These are phyloP conservation scores for Eupithecia subfuscata DNA, from an alignment of 2,888 invertebrate species.

Conservation along the genomic window DNA sequence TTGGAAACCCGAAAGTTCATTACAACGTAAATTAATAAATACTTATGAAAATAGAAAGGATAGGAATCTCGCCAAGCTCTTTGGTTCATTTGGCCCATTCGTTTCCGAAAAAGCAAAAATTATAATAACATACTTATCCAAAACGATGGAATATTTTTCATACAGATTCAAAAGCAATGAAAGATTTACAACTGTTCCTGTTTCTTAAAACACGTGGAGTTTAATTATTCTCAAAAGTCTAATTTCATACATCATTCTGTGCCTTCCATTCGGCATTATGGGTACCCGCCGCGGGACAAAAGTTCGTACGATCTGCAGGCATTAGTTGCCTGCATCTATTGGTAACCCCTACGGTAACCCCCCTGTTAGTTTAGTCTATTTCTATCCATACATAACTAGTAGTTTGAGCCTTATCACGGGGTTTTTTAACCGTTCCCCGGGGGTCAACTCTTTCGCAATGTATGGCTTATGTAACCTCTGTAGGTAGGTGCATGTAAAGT, in stretches of 20 bases:
- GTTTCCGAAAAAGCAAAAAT: not conserved
- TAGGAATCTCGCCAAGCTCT: not conserved
- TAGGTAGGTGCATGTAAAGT: too few relatives aligned
- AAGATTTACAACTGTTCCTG: slow-evolving; percentile 22
- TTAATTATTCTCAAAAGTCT: not conserved
- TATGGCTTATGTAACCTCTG: too few relatives aligned
- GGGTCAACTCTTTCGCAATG: too few relatives aligned
- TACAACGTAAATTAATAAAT: too few relatives aligned
- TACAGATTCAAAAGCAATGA: slow-evolving; percentile 17
- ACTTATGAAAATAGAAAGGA: not conserved
- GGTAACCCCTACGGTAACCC: too few relatives aligned
- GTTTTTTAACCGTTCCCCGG: too few relatives aligned
- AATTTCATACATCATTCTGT: not conserved
- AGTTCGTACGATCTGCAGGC: not conserved
- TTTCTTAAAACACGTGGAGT: slow-evolving; percentile 7
- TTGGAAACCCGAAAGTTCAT: not conserved
- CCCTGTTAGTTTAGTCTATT: too few relatives aligned
- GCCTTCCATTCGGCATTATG: not conserved
- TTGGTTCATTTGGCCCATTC: not conserved
- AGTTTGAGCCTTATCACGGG: too few relatives aligned
- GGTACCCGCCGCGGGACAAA: not conserved
- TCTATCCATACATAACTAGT: too few relatives aligned
- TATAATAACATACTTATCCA: not conserved
- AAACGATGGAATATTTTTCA: slow-evolving; percentile 14
- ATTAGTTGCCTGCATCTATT: too few relatives aligned